A percentile compares a stretch with the other conserved stretches of the same genome.
Evolutionary conservation across 64 coral and sea anemone genomes (phyloP).

Genomic region (Stichodactyla mertensii): DNA sequence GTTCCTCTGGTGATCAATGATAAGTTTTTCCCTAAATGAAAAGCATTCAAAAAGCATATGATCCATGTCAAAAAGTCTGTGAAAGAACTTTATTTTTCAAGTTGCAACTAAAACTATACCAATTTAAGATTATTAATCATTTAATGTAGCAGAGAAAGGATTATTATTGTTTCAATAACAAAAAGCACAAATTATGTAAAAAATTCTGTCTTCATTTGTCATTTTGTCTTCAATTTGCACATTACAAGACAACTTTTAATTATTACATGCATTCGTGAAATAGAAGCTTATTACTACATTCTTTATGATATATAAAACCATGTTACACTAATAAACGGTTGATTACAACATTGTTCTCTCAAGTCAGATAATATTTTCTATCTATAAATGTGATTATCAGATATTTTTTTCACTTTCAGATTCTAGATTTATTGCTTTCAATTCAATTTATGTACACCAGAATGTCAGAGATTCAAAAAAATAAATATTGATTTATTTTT

Average conservation of each 20-base stretch:
- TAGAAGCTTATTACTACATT: not conserved
- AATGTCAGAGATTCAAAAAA: slow-evolving; percentile 5
- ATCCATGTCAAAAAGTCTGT: not conserved
- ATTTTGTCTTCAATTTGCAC: not conserved
- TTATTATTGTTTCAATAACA: not conserved
- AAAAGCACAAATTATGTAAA: not conserved
- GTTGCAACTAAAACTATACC: not conserved
- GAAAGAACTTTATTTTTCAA: not conserved
- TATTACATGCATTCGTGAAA: not conserved
- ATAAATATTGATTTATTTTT: slow-evolving; percentile 10
- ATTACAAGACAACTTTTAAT: not conserved
- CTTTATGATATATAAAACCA: not conserved
- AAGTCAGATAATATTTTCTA: not conserved
- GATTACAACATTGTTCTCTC: not conserved
- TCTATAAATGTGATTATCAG: not conserved
- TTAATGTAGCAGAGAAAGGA: not conserved
- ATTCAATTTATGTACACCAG: not conserved
- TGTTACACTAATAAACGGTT: not conserved
- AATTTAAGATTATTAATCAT: not conserved
- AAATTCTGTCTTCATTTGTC: not conserved
- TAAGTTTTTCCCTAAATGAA: not conserved
- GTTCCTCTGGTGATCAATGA: not conserved
- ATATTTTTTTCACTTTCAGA: not conserved
- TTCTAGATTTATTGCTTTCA: not conserved
- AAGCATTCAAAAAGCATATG: not conserved